Percentiles rank a stretch among this genome's conserved stretches.
phyloP scores from a whole-genome alignment of 23 tunicate species.

The Aplidium turbinatum region DNA sequence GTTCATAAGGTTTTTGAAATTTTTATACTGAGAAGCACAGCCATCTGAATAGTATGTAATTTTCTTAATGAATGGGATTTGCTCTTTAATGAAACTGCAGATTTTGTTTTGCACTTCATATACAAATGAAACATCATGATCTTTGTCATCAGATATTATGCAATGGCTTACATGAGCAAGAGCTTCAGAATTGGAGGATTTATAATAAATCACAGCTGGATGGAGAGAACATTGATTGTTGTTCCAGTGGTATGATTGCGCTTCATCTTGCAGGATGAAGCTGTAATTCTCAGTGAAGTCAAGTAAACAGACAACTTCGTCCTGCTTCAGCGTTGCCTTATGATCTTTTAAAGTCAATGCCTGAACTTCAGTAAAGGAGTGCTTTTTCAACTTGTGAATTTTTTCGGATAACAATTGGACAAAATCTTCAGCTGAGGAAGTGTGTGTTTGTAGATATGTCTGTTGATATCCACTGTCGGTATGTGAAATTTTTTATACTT shows the following conservation, averaged over 20 bases:
- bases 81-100: not conserved
- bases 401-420: not conserved
- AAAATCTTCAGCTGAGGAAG: not conserved
- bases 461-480: constrained; percentile 15
- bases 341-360: not conserved
- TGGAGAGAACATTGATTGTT: constrained; percentile 23
- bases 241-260: constrained; percentile 23
- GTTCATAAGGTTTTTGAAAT: constrained; percentile 23
- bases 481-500: not conserved
- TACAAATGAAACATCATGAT: constrained; percentile 14
- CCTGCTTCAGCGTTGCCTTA: not conserved
- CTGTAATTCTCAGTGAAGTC: constrained; percentile 19
- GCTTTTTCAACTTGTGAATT: not conserved
- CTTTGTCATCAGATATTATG: constrained; percentile 13
- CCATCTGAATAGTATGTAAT: constrained; percentile 17
- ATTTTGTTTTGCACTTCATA: constrained; percentile 8
- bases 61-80: too few relatives aligned
- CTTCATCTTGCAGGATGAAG: constrained; percentile 18
- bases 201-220: constrained; percentile 9
- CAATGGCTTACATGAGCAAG: not conserved
- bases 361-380: constrained; percentile 5
- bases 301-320: not conserved
- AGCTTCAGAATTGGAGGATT: not conserved
- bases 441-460: not conserved
- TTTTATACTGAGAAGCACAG: constrained; percentile 21